Evolutionary conservation across 2,888 invertebrate species (phyloP), one percentile per base, ranked within the genome.

Genomic region (Sinelater perroti): DNA sequence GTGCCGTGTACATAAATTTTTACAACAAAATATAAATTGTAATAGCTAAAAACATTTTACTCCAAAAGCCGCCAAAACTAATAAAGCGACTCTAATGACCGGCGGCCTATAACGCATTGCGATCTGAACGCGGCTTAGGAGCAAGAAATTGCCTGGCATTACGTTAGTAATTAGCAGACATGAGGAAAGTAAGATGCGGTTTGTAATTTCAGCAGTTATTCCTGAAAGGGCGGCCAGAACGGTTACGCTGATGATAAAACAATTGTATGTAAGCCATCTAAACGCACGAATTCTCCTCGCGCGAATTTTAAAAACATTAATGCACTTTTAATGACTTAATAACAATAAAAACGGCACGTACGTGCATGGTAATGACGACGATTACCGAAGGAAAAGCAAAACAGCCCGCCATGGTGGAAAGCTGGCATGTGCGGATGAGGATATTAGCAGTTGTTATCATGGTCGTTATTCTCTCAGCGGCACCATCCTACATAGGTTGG

Each of bases 261-360:
- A 46, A 46, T 46, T 46, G 31, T 3, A 10, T 2, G 21, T 20
- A 20, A 38, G 24, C 13, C 8, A 13, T n/a, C 26, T 30, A 30
- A 20, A 11, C 20, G 18, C 31, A 46, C 46, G 46, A 46, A 33
- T 46, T 30, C 18, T 33, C 20, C 11, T 4, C 18, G 8, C 28
- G 46, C 31, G 13, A 31, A 44, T 31, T 46, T 46, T 46, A 40
- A 45, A 28, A 16, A 31, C 4, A 8, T 11, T 49, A 66, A 66
- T 65, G 63, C 50, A 62, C 62, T 66, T 66, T 65, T 66, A 65
- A 66, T 66, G 64, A 61, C 61, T 61, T 65, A 66, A 65, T 65
- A 58, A 56, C 61, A 52, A 42, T 36, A 30, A 47, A 53, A 40
- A 31, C 24, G n/a, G 50, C 40, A 58, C 58, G 53, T 61, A 58